A percentile compares a stretch with the other conserved stretches of the same genome.
Conservation (phyloP, 2,797 vertebrate species). For the Euthynnus affinis region DNA sequence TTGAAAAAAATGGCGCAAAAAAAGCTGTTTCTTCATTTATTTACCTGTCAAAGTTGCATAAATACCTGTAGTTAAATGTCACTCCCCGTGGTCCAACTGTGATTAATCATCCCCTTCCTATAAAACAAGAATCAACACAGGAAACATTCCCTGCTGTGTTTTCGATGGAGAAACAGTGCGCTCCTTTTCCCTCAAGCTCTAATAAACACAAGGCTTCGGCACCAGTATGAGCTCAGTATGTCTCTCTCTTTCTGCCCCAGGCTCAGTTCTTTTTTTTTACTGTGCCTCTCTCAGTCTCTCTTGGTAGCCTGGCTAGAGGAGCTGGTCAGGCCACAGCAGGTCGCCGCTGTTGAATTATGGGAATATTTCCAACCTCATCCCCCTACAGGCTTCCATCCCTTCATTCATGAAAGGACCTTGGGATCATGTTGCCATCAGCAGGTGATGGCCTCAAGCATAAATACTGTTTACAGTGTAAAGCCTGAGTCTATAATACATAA, state of each 20-base stretch:
- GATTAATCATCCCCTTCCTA: constrained; percentile 56
- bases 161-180: constrained; percentile 52
- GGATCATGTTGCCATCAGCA: constrained; percentile 47
- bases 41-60: constrained; percentile 11
- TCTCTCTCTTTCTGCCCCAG: constrained; percentile 29
- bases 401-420: constrained; percentile 41
- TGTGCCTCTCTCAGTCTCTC: constrained; percentile 20
- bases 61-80: constrained; percentile 58
- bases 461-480: constrained; percentile 32
- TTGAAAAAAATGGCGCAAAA: constrained; percentile 2
- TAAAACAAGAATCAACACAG: constrained; percentile 55
- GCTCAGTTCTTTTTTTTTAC: constrained; percentile 1
- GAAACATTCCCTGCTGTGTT: constrained; percentile 56
- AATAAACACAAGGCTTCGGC: constrained; percentile 51
- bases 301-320: background rate
- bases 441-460: constrained; percentile 42
- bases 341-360: constrained; percentile 52
- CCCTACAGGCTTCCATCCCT: constrained; percentile 36
- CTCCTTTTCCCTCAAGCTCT: constrained; percentile 39
- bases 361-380: constrained; percentile 36
- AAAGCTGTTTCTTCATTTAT: constrained; percentile 6
- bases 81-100: constrained; percentile 28
- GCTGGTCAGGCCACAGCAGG: constrained; percentile 30
- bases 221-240: constrained; percentile 36
- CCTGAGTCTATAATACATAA: background rate